Base-by-base conservation (phyloP, 2,113 vertebrate species). In the Anthoscopus minutus region DNA sequence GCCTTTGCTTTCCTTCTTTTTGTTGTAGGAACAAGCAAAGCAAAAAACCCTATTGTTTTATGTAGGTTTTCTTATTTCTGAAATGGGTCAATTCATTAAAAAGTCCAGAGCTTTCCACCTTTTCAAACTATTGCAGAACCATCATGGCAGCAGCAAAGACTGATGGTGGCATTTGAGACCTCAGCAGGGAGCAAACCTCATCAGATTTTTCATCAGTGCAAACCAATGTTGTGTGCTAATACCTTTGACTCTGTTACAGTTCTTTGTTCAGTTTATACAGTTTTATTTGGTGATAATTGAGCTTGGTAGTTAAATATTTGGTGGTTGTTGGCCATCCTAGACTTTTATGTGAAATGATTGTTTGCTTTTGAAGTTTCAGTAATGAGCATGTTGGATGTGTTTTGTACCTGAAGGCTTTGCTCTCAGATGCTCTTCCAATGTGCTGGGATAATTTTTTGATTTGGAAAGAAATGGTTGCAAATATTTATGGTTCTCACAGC, bases 241-340 rank as follows among this genome's bases (percentile, higher is more conserved):
- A 42, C n/a, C 24, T 84, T 81, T 44, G 16, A 61, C 57, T 60
- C 53, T 61, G 8, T 71, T 76, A 17, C 0, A 81, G 60, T 83
- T 73, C 48, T 78, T 38, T 72, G 33, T 27, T 89, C 53, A 38
- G 17, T 53, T 56, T 42, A 44, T 56, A 19, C 22, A 15, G 62
- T 72, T 96, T 89, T 94, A 94, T 94, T 95, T 92, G 85, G 89
- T 93, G 94, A 64, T 92, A 93, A 89, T 81, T 92, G 33, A 70
- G 21, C 57, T 79, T 80, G 47, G 20, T 87, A 50, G 66, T 86
- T 92, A 72, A 94, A 77, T 76, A 58, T 9, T 89, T 21, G 62
- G 54, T 56, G 69, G 48, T 78, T 81, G 30, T 51, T 94, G 80
- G 56, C 81, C 24, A 47, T 91, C 45, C n/a, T 69, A 31, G 31